Percentiles rank a stretch among this genome's conserved stretches.
These are phyloP conservation scores for Tetrao urogallus DNA, from an alignment of 2,113 vertebrate species.

Conservation along the genomic window DNA sequence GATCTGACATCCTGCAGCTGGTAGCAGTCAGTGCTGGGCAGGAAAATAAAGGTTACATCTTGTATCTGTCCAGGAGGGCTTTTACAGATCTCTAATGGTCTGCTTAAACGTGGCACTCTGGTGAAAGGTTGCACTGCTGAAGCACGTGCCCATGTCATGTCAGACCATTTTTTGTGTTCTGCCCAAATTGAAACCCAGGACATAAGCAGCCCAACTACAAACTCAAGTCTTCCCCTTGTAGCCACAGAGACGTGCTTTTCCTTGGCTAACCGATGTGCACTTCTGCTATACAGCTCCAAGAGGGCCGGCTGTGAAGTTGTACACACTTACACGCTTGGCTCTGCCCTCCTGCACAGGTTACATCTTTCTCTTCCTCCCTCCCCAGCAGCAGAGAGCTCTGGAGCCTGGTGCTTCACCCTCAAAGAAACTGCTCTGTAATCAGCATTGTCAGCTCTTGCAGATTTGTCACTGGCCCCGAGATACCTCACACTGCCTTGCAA, in stretches of 20 bases:
- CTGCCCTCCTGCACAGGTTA: background rate
- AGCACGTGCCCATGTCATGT: background rate
- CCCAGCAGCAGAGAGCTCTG: background rate
- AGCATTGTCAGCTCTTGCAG: background rate
- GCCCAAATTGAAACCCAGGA: background rate
- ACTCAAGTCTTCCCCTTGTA: background rate
- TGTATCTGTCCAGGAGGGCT: background rate
- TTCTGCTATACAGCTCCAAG: background rate
- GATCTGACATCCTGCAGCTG: background rate
- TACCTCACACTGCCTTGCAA: background rate
- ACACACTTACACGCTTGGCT: background rate
- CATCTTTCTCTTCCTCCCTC: background rate
- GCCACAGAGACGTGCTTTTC: background rate
- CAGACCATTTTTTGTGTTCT: background rate
- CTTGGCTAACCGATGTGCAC: background rate
- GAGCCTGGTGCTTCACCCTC: background rate
- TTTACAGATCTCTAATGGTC: background rate
- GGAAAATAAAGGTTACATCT: background rate
- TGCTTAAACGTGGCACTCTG: fast-evolving
- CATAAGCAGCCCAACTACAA: background rate
- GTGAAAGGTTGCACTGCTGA: background rate
- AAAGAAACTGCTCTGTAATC: background rate
- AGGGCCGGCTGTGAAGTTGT: fast-evolving
- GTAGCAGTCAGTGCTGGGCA: fast-evolving
- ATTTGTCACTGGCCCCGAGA: background rate